phyloP scores from a whole-genome alignment of 1,140 invertebrate species.

The Drosophila watanabei region DNA sequence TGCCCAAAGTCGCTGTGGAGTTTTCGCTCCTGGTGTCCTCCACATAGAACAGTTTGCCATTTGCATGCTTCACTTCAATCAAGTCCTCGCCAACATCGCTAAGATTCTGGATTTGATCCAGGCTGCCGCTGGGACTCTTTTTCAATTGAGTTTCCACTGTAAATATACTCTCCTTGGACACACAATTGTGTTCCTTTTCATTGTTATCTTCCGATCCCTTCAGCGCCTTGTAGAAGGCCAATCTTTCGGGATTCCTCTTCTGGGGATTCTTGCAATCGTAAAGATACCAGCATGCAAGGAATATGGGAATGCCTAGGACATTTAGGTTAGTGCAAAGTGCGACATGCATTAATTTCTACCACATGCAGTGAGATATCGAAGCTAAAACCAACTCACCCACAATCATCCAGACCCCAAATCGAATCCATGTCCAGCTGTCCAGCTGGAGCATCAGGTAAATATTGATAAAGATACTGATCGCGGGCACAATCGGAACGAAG shows the following conservation, averaged over 20 bases:
- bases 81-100: slow-evolving; percentile 74
- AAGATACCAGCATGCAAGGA: slow-evolving; percentile 80
- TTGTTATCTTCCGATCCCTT: slow-evolving; percentile 15
- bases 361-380: slow-evolving; percentile 48
- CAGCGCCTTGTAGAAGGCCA: slow-evolving; percentile 54
- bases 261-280: slow-evolving; percentile 69
- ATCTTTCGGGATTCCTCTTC: slow-evolving; percentile 66
- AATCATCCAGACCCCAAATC: slow-evolving; percentile 90
- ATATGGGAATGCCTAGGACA: slow-evolving; percentile 76
- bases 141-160: slow-evolving; percentile 55
- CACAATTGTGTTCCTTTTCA: neutral
- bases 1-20: slow-evolving; percentile 36
- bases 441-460: slow-evolving; percentile 91
- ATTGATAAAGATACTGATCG: slow-evolving; percentile 90
- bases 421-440: slow-evolving; percentile 89
- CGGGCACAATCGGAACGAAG: slow-evolving; percentile 90
- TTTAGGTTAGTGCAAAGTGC: slow-evolving; percentile 39
- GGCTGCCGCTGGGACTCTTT: slow-evolving; percentile 43
- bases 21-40: slow-evolving; percentile 72
- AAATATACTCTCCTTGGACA: slow-evolving; percentile 58
- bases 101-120: slow-evolving; percentile 75
- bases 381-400: slow-evolving; percentile 86
- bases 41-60: slow-evolving; percentile 77
- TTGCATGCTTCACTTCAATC: slow-evolving; percentile 68
- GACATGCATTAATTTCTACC: slow-evolving; percentile 65